phyloP scores from a whole-genome alignment of 2,797 vertebrate species.

The Cetoscarus ocellatus region DNA sequence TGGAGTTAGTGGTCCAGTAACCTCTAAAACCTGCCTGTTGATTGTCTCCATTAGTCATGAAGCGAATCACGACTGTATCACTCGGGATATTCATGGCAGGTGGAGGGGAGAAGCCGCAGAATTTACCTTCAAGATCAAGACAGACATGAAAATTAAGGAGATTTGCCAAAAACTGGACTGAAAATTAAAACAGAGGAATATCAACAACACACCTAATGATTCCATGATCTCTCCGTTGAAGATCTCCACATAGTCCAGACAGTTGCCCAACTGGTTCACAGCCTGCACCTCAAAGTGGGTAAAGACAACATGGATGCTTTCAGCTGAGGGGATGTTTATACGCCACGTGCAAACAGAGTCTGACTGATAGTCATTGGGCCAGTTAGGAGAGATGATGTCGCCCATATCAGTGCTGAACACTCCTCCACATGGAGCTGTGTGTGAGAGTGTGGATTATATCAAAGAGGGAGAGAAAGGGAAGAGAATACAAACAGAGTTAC shows the following conservation, averaged over 20 bases:
- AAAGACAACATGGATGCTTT: conserved; percentile 74
- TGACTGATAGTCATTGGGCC: conserved; percentile 75
- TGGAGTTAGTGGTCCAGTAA: conserved; percentile 81
- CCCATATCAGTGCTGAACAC: conserved; percentile 72
- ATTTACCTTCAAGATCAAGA: conserved; percentile 69
- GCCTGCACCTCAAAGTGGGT: conserved; percentile 84
- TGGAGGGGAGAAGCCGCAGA: conserved; percentile 77
- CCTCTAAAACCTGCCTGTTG: conserved; percentile 82
- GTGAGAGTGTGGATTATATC: neutral
- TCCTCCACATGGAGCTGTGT: conserved; percentile 80
- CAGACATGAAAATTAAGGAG: neutral
- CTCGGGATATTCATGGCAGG: conserved; percentile 45
- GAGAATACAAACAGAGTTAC: neutral
- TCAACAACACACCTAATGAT: conserved; percentile 57
- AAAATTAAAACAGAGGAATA: too few relatives aligned
- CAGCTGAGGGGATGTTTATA: conserved; percentile 65
- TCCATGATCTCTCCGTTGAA: conserved; percentile 69
- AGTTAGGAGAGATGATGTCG: conserved; percentile 81
- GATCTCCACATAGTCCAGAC: conserved; percentile 84
- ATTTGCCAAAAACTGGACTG: neutral
- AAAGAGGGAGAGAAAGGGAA: neutral
- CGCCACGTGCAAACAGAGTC: conserved; percentile 84
- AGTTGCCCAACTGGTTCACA: conserved; percentile 66
- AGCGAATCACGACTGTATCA: conserved; percentile 75
- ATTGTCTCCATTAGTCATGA: conserved; percentile 72